Conservation (phyloP, 2,113 vertebrate genomes). For the Esox niger region DNA sequence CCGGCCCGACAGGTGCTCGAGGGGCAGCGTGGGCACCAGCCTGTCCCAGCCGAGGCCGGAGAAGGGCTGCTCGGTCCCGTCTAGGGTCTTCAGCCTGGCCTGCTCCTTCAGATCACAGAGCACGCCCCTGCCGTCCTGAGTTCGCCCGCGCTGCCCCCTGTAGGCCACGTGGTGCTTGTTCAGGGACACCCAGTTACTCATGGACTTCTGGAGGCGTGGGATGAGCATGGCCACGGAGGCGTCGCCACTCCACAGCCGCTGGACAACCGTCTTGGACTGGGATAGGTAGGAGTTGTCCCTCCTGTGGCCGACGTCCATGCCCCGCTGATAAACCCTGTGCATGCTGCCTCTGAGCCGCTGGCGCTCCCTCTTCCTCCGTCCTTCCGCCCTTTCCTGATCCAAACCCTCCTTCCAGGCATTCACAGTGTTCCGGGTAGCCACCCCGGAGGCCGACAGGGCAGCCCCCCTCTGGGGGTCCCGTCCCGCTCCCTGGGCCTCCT, state of each 20-base stretch:
- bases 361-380: neutral
- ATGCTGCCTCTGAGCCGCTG: slow-evolving; percentile 38
- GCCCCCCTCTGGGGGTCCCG: no score
- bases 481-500: no score
- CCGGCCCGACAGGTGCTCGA: slow-evolving; percentile 64
- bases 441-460: no score
- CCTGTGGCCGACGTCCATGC: no score
- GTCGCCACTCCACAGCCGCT: slow-evolving; percentile 78
- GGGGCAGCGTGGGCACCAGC: slow-evolving; percentile 71
- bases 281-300: slow-evolving; percentile 67
- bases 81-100: slow-evolving; percentile 73
- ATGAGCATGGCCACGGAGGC: slow-evolving; percentile 77
- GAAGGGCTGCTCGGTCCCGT: slow-evolving; percentile 81
- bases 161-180: slow-evolving; percentile 82
- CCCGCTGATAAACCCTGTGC: slow-evolving; percentile 21
- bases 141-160: slow-evolving; percentile 56
- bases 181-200: slow-evolving; percentile 70
- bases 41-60: slow-evolving; percentile 76
- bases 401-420: slow-evolving; percentile 33
- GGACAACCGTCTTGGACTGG: slow-evolving; percentile 75
- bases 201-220: slow-evolving; percentile 75
- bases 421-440: no score
- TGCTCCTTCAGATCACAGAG: slow-evolving; percentile 76
- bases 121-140: slow-evolving; percentile 62
- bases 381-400: neutral